A percentile compares a stretch with the other conserved stretches of the same genome.
phyloP scores from a whole-genome alignment of 2,113 vertebrate species.

The Lampris megalopsis region DNA sequence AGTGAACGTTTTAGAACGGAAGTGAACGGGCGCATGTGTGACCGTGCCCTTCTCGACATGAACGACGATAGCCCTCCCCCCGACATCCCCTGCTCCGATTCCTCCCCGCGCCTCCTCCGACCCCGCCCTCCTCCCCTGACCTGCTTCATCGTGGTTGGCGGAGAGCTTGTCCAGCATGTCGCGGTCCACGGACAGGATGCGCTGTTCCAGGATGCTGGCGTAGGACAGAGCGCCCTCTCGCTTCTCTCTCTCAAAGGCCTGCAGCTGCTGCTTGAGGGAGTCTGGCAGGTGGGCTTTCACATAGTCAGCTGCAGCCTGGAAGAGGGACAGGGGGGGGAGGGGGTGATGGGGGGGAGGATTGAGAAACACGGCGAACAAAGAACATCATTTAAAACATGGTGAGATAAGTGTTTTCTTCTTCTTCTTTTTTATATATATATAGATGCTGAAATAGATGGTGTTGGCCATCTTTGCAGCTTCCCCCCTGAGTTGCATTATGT shows the following conservation, averaged over 20 bases:
- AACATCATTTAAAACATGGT: not conserved
- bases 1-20: too few species aligned
- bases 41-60: too few species aligned
- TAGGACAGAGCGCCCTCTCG: constrained; percentile 91
- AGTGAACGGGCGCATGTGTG: too few species aligned
- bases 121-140: constrained; percentile 71
- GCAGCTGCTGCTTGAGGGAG: constrained; percentile 92
- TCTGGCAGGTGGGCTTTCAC: constrained; percentile 95
- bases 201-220: constrained; percentile 93
- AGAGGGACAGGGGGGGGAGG: constrained; percentile 11
- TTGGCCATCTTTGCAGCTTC: not conserved
- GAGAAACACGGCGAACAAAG: constrained; percentile 1
- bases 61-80: not conserved
- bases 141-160: constrained; percentile 95
- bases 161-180: constrained; percentile 96
- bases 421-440: not conserved
- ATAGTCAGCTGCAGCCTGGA: constrained; percentile 94
- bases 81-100: constrained; percentile 9
- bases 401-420: not conserved
- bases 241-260: constrained; percentile 93
- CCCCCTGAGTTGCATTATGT: not conserved
- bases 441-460: not conserved
- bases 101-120: not conserved
- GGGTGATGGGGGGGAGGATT: not conserved
- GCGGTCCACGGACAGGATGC: constrained; percentile 91